These are phyloP conservation scores for Petroica traversi DNA, from an alignment of 2,113 vertebrate species.

Conservation along the genomic window DNA sequence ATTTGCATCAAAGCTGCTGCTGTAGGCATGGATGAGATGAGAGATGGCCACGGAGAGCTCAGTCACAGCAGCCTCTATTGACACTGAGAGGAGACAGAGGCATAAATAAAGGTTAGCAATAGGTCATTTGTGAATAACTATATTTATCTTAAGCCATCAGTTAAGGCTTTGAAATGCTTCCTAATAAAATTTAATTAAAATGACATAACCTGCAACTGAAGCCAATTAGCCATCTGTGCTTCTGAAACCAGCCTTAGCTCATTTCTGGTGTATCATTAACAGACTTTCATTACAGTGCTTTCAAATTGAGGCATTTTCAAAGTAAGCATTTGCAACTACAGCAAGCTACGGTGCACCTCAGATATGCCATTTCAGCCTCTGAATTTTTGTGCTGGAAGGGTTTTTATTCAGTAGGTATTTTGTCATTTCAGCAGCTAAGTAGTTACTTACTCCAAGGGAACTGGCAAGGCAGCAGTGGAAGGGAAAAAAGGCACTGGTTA, in stretches of 20 bases:
- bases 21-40: slow-evolving; percentile 49
- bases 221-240: slow-evolving; percentile 66
- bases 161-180: slow-evolving; percentile 44
- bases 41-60: slow-evolving; percentile 56
- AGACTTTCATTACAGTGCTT: not conserved
- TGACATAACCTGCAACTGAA: slow-evolving; percentile 52
- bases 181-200: slow-evolving; percentile 70
- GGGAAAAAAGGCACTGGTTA: not conserved
- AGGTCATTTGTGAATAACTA: not conserved
- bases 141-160: slow-evolving; percentile 43
- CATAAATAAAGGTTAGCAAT: slow-evolving; percentile 33
- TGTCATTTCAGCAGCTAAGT: not conserved
- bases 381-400: not conserved
- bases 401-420: not conserved
- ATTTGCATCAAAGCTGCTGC: slow-evolving; percentile 64
- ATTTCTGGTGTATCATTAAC: slow-evolving; percentile 20
- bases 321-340: slow-evolving; percentile 11
- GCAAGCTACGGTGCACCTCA: not conserved
- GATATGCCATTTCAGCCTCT: not conserved
- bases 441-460: not conserved
- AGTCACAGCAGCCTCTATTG: slow-evolving; percentile 17
- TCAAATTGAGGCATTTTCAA: slow-evolving; percentile 17
- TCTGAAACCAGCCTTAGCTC: slow-evolving; percentile 7
- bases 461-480: not conserved
- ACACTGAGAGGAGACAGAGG: not conserved